A percentile compares a stretch with the other conserved stretches of the same genome.
phyloP scores from a whole-genome alignment of 2,888 invertebrate species.

The Tetragonula carbonaria region DNA sequence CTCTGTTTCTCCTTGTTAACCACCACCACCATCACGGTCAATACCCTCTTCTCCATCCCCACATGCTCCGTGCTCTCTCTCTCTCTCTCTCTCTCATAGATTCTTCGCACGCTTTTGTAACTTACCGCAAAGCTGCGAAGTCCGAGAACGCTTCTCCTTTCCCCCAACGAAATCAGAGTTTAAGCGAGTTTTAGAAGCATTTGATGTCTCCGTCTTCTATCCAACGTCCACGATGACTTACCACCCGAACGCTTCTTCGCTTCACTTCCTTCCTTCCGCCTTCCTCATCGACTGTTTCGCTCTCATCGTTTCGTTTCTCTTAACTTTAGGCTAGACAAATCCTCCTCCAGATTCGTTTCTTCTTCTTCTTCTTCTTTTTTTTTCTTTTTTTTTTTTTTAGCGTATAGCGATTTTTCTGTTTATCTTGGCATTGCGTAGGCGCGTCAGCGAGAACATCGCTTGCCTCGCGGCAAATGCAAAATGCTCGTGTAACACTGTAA shows the following conservation, averaged over 20 bases:
- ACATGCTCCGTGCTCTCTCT: slow-evolving; percentile 6
- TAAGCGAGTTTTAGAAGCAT: slow-evolving; percentile 59
- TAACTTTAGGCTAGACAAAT: slow-evolving; percentile 1
- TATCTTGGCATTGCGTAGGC: neutral
- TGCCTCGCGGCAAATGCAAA: neutral
- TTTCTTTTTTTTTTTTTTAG: neutral
- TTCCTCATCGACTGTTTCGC: neutral
- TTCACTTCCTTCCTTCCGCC: neutral
- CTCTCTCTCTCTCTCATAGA: slow-evolving; percentile 4
- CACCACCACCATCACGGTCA: neutral
- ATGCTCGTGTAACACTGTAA: neutral
- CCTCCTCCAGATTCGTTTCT: neutral
- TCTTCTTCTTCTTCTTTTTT: neutral
- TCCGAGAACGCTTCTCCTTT: slow-evolving; percentile 33
- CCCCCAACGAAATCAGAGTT: slow-evolving; percentile 39
- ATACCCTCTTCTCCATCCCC: neutral
- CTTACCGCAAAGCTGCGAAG: slow-evolving; percentile 44
- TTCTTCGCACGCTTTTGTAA: slow-evolving; percentile 53
- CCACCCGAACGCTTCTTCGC: neutral
- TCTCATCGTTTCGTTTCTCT: neutral
- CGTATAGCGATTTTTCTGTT: neutral
- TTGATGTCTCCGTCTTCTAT: slow-evolving; percentile 21
- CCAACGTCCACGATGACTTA: neutral
- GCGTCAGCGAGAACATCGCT: slow-evolving; percentile 11
- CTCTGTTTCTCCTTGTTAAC: slow-evolving; percentile 27